phyloP scores from a whole-genome alignment of 2,113 vertebrate genomes.

The Myiopsitta monachus region DNA sequence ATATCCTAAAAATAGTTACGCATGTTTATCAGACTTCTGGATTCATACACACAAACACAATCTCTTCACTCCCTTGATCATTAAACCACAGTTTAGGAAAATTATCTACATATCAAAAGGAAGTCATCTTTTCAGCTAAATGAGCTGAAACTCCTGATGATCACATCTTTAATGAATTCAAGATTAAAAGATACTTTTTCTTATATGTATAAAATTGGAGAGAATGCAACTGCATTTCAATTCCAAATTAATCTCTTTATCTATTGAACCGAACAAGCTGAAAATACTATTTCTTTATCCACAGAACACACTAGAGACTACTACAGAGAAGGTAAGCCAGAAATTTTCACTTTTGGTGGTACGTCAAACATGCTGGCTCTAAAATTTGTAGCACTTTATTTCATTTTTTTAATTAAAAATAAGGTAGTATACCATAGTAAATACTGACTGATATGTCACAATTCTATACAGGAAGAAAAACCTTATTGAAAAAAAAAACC shows the following conservation, averaged over 20 bases:
- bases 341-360: neutral
- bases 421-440: neutral
- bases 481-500: accelerated
- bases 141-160: neutral
- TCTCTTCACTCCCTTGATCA: neutral
- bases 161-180: neutral
- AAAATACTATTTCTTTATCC: neutral
- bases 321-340: neutral
- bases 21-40: neutral
- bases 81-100: neutral
- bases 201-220: neutral
- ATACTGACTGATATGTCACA: neutral
- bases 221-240: neutral
- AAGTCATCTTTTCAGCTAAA: neutral
- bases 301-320: neutral
- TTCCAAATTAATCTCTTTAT: neutral
- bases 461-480: neutral
- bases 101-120: neutral
- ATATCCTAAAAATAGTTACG: neutral
- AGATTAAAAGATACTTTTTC: neutral
- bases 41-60: neutral
- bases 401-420: neutral
- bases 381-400: neutral
- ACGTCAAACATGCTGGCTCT: neutral
- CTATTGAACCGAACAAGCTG: neutral